Percentiles rank a stretch among this genome's conserved stretches.
Evolutionary conservation across 2,113 vertebrate genomes (phyloP).

Genomic region (Girardinichthys multiradiatus): DNA sequence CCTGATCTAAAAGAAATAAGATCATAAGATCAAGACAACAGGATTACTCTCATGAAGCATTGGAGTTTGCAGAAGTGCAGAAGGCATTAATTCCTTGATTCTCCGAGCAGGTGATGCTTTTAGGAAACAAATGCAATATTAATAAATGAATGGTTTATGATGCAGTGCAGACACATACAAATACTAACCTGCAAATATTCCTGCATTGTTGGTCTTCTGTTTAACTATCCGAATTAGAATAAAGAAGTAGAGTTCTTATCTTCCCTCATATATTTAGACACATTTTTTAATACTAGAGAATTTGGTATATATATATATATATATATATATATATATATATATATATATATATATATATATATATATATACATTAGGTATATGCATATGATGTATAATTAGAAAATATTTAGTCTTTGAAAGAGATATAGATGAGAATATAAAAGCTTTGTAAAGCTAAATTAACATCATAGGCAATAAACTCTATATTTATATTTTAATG

Average conservation of each 20-base stretch:
- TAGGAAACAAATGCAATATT: conserved; percentile 2
- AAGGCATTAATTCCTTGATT: not conserved
- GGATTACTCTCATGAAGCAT: not conserved
- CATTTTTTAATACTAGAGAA: too few species aligned
- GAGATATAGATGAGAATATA: too few species aligned
- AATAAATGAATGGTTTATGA: conserved; percentile 10
- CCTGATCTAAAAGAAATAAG: conserved; percentile 10
- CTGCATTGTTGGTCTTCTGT: not conserved
- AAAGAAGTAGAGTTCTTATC: not conserved
- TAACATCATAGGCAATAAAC: too few species aligned
- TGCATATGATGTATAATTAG: too few species aligned
- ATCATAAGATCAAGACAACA: conserved; percentile 4
- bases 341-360: too few species aligned
- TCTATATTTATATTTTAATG: too few species aligned
- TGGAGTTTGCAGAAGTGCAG: not conserved
- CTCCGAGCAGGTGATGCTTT: conserved; percentile 13
- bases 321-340: too few species aligned
- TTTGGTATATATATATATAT: too few species aligned
- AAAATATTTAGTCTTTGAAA: too few species aligned
- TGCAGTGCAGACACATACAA: conserved; percentile 19
- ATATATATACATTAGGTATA: too few species aligned
- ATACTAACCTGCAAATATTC: not conserved
- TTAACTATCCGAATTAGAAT: not conserved
- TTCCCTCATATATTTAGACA: too few species aligned
- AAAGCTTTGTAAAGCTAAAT: too few species aligned